These are phyloP conservation scores for Cheilosia urbana DNA, from an alignment of 2,888 invertebrate genomes.

Conservation along the genomic window DNA sequence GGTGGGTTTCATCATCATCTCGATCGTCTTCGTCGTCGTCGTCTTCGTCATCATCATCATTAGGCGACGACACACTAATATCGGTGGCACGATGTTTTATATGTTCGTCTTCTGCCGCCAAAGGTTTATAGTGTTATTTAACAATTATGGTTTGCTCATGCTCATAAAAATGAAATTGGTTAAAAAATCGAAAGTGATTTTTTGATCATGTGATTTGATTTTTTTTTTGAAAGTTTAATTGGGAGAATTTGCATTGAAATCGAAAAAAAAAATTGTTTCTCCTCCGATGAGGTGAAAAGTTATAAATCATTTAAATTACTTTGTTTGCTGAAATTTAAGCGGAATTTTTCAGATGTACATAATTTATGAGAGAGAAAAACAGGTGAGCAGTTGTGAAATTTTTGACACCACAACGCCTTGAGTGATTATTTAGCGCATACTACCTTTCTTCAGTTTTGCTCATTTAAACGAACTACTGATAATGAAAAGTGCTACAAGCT, in stretches of 20 bases:
- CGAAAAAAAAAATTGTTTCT: neutral
- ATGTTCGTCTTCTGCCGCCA: neutral
- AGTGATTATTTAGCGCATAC: too few relatives aligned
- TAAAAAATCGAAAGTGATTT: conserved; percentile 13
- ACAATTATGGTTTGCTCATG: conserved; percentile 12
- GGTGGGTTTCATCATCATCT: conserved; percentile 13
- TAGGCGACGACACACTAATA: conserved; percentile 5
- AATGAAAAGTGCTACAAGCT: too few relatives aligned
- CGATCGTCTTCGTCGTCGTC: neutral
- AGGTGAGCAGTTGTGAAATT: too few relatives aligned
- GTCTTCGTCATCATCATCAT: neutral
- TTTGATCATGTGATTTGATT: neutral
- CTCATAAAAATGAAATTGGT: conserved; percentile 5
- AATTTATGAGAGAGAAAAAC: too few relatives aligned
- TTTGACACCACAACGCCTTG: too few relatives aligned
- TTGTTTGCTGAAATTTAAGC: too few relatives aligned
- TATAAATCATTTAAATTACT: neutral
- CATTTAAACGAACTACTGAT: too few relatives aligned
- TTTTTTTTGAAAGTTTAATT: conserved; percentile 11
- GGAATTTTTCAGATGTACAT: too few relatives aligned
- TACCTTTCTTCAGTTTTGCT: too few relatives aligned
- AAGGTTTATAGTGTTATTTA: neutral
- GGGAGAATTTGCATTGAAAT: neutral
- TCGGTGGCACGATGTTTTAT: conserved; percentile 23
- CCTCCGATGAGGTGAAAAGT: neutral